Conservation (phyloP, 2,797 vertebrate species). For the Oreochromis grahami region DNA sequence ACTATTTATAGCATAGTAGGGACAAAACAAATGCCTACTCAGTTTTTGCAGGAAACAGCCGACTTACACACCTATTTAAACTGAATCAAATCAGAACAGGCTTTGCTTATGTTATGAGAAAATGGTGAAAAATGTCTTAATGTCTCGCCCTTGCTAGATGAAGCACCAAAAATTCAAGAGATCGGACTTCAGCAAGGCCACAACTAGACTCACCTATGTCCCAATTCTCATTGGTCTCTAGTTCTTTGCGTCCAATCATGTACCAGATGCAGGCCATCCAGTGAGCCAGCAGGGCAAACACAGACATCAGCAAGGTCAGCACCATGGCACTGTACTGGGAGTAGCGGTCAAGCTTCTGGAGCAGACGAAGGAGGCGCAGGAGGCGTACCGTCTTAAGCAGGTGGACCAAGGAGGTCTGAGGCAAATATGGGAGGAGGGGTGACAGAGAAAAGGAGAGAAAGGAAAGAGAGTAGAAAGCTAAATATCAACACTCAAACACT, state of each 20-base stretch:
- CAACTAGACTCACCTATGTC: slow-evolving; percentile 85
- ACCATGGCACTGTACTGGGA: slow-evolving; percentile 98
- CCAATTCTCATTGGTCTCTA: slow-evolving; percentile 86
- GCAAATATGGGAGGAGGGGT: background rate
- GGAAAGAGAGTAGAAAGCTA: background rate
- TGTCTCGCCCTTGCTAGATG: background rate
- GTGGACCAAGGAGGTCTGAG: slow-evolving; percentile 92
- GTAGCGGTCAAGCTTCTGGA: slow-evolving; percentile 96
- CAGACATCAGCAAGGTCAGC: slow-evolving; percentile 91
- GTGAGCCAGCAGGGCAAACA: slow-evolving; percentile 91
- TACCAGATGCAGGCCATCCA: slow-evolving; percentile 98
- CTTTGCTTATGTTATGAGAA: background rate
- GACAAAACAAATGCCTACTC: slow-evolving; percentile 16
- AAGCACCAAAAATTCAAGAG: background rate
- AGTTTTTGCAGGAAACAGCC: background rate
- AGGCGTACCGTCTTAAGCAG: slow-evolving; percentile 93
- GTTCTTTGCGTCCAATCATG: slow-evolving; percentile 88
- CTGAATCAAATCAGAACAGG: background rate
- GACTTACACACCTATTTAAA: background rate
- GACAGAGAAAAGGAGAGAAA: background rate
- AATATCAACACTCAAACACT: background rate
- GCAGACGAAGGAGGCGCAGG: slow-evolving; percentile 88
- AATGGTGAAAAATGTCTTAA: background rate
- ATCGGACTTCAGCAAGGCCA: background rate
- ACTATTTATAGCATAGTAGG: slow-evolving; percentile 45